phyloP scores from a whole-genome alignment of 2,888 invertebrate genomes.

The Drosophila nigricruria region DNA sequence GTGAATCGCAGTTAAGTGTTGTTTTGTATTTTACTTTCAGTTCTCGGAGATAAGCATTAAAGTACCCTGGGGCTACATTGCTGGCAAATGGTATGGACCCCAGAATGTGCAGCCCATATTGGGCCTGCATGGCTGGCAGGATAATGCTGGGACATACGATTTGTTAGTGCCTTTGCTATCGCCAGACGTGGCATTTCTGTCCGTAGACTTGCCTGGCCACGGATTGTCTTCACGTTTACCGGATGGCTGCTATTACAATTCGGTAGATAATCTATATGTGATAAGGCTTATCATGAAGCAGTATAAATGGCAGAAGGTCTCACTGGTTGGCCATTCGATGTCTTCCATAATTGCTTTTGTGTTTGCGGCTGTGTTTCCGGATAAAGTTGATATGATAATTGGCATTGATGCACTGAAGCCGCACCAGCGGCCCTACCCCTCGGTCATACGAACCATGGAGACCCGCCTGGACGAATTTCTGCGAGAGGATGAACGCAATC shows the following conservation, averaged over 20 bases:
- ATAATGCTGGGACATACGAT: conserved; percentile 92
- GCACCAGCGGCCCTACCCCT: conserved; percentile 76
- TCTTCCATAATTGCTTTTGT: conserved; percentile 88
- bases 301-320: conserved; percentile 90
- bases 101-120: conserved; percentile 88
- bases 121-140: conserved; percentile 92
- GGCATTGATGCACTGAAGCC: conserved; percentile 84
- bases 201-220: conserved; percentile 90
- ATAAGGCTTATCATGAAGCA: conserved; percentile 88
- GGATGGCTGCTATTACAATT: conserved; percentile 86
- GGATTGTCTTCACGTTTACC: conserved; percentile 90
- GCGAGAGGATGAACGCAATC: conserved; percentile 85
- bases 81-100: conserved; percentile 90
- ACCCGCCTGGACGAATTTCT: conserved; percentile 86
- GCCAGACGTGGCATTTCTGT: conserved; percentile 86
- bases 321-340: conserved; percentile 90
- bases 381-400: conserved; percentile 84
- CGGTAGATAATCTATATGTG: conserved; percentile 85
- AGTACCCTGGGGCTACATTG: conserved; percentile 89
- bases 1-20: conserved; percentile 4
- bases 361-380: conserved; percentile 87
- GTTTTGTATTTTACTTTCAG: conserved; percentile 58
- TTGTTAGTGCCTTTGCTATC: conserved; percentile 88
- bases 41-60: conserved; percentile 89
- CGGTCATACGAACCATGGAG: conserved; percentile 83